Conservation (phyloP, 2,113 vertebrate genomes). For the Rhinoderma darwinii region DNA sequence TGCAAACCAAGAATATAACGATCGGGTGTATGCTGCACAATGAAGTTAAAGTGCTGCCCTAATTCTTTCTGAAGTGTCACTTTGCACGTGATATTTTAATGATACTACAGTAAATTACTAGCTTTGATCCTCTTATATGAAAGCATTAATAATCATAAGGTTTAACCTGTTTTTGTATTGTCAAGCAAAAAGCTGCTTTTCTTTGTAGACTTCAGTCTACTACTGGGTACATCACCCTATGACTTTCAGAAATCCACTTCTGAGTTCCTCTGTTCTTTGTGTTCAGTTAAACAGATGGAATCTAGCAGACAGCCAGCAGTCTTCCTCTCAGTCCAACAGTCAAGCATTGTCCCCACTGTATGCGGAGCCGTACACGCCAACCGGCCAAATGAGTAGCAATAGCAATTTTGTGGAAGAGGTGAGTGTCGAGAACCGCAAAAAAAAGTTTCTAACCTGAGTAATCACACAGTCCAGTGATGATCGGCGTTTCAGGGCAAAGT, state of each 20-base stretch:
- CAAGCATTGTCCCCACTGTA: constrained; percentile 71
- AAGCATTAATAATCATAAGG: background rate
- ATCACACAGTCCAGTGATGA: background rate
- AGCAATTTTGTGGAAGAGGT: constrained; percentile 66
- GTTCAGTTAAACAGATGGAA: constrained; percentile 78
- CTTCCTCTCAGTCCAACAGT: constrained; percentile 1
- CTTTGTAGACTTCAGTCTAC: no score
- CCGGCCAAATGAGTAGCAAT: constrained; percentile 57
- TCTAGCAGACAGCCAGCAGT: constrained; percentile 63
- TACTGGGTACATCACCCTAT: no score
- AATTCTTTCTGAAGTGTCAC: background rate
- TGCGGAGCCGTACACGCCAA: constrained; percentile 78
- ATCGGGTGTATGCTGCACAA: no score
- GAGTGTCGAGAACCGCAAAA: constrained; percentile 24
- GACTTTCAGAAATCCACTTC: background rate
- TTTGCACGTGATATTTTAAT: constrained; percentile 22
- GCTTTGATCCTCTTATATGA: background rate
- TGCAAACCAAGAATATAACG: background rate
- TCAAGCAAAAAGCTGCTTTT: background rate
- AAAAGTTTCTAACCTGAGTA: background rate
- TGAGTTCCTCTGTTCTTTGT: background rate
- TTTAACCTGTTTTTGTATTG: background rate
- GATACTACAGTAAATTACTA: background rate
- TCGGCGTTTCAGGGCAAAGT: background rate
- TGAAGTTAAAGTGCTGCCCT: background rate